phyloP scores from a whole-genome alignment of 2,113 vertebrate genomes.

The Puntigrus tetrazona region DNA sequence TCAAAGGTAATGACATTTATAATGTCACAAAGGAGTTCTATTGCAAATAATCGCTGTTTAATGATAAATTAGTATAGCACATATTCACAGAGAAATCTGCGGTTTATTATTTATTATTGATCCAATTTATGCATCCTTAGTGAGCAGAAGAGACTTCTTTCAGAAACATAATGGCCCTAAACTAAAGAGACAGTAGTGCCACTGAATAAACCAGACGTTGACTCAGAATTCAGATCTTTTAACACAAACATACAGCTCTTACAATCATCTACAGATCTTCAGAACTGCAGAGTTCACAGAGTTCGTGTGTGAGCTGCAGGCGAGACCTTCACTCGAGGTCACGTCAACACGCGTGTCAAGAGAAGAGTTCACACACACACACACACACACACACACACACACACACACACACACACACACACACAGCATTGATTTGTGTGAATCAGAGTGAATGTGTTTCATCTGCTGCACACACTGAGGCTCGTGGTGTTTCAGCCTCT shows the following conservation, averaged over 20 bases:
- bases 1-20: too few species aligned
- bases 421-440: not conserved
- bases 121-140: not conserved
- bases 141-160: not conserved
- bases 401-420: not conserved
- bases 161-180: not conserved
- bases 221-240: not conserved
- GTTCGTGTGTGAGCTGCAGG: conserved; percentile 28
- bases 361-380: not conserved
- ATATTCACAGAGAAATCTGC: not conserved
- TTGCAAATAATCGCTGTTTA: not conserved
- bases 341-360: not conserved
- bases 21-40: too few species aligned
- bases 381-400: not conserved
- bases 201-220: not conserved
- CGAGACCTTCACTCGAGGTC: conserved; percentile 1
- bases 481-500: not conserved
- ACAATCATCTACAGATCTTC: not conserved
- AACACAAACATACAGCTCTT: not conserved
- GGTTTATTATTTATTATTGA: not conserved
- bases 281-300: not conserved
- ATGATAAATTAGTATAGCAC: not conserved
- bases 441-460: too few species aligned
- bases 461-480: too few species aligned
- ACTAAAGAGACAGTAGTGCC: not conserved